phyloP scores from a whole-genome alignment of 2,113 vertebrate species.

The Sylvicapra grimmia region DNA sequence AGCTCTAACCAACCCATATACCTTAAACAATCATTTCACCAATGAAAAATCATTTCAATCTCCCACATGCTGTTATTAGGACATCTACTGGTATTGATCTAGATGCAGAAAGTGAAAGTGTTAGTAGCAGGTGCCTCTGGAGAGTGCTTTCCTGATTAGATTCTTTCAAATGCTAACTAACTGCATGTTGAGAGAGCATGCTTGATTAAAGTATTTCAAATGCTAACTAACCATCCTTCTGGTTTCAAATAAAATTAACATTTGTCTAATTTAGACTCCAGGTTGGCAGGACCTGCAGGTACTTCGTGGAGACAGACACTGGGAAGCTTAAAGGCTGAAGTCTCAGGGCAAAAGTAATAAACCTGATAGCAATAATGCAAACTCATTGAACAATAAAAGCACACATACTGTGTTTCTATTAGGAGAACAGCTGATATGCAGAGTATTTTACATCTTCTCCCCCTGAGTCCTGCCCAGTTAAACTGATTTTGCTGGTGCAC shows the following conservation, averaged over 20 bases:
- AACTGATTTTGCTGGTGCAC: conserved; percentile 5
- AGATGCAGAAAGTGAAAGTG: neutral
- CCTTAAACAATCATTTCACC: neutral
- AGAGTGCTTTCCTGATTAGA: conserved; percentile 22
- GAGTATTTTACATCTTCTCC: neutral
- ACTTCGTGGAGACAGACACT: neutral
- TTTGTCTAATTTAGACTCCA: conserved; percentile 18
- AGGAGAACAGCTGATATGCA: neutral
- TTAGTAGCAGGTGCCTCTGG: conserved; percentile 6
- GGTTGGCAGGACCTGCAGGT: neutral
- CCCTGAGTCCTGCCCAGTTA: neutral
- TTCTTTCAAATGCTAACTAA: conserved; percentile 55
- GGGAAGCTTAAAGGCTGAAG: neutral
- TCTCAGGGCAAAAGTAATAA: neutral
- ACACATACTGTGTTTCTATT: neutral
- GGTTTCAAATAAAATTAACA: conserved; percentile 43
- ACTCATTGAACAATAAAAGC: neutral
- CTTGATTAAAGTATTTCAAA: conserved; percentile 51
- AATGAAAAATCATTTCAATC: neutral
- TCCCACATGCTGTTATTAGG: neutral
- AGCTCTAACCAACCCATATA: neutral
- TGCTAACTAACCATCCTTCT: conserved; percentile 42
- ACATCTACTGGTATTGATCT: neutral
- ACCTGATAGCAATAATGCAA: neutral
- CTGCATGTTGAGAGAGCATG: conserved; percentile 7